phyloP scores from a whole-genome alignment of 2,113 vertebrate genomes.

The Microtus richardsoni region DNA sequence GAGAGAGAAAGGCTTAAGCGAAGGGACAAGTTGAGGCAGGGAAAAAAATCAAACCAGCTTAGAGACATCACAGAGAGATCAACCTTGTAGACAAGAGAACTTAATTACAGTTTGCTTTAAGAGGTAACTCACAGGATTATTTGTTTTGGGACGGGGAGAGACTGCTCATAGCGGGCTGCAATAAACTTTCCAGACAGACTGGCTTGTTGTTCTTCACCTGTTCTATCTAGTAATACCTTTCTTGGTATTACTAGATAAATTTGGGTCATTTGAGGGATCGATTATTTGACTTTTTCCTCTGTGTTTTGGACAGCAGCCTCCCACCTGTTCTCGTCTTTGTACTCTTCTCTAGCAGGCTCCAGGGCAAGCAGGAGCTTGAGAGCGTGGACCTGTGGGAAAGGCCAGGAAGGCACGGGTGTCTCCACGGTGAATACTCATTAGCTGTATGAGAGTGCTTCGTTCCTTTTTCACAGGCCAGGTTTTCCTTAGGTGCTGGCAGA shows the following conservation, averaged over 20 bases:
- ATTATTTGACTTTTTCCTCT: neutral
- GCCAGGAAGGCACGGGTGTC: neutral
- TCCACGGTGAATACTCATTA: conserved; percentile 56
- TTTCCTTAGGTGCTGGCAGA: conserved; percentile 66
- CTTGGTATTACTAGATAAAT: neutral
- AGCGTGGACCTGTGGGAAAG: conserved; percentile 42
- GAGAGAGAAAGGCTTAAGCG: neutral
- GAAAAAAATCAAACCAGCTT: conserved; percentile 25
- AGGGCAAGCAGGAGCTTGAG: conserved; percentile 54
- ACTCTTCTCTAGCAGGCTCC: conserved; percentile 2
- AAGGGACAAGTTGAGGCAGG: conserved; percentile 63
- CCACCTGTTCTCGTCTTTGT: neutral
- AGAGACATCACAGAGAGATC: conserved; percentile 65
- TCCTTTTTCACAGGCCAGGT: conserved; percentile 48
- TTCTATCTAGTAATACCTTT: neutral
- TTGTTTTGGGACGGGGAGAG: conserved; percentile 47
- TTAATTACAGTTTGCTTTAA: conserved; percentile 70
- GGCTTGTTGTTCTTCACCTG: neutral
- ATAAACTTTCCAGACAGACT: conserved; percentile 33
- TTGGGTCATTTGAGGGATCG: neutral
- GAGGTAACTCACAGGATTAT: conserved; percentile 55
- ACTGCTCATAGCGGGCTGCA: neutral
- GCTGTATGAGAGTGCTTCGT: conserved; percentile 46
- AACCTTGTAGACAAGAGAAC: conserved; percentile 18
- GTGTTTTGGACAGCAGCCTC: neutral